A percentile compares a stretch with the other conserved stretches of the same genome.
Evolutionary conservation across 2,797 vertebrate genomes (phyloP).

Genomic region (Brotula barbata): DNA sequence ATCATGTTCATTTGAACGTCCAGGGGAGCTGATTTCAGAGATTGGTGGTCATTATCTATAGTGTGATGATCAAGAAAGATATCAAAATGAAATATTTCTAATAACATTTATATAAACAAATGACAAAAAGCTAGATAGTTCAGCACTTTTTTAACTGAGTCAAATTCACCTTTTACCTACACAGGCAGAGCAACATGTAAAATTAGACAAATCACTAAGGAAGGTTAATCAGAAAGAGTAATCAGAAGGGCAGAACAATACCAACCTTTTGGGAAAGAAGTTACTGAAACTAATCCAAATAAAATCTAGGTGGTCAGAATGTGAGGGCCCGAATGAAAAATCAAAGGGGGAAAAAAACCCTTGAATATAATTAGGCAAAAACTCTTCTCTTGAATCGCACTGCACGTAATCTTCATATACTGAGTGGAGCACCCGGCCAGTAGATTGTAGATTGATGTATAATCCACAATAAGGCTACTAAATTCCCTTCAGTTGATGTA

Average conservation of each 20-base stretch:
- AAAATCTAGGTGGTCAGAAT: constrained; percentile 91
- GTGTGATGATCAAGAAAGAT: constrained; percentile 20
- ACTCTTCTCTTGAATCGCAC: constrained; percentile 59
- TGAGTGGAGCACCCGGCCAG: constrained; percentile 63
- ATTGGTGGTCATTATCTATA: constrained; percentile 21
- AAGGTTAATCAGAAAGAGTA: constrained; percentile 88
- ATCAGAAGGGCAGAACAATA: constrained; percentile 98
- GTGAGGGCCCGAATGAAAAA: constrained; percentile 88
- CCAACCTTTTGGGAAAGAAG: constrained; percentile 99
- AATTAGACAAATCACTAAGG: constrained; percentile 82
- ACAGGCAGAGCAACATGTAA: constrained; percentile 66
- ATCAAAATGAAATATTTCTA: constrained; percentile 9
- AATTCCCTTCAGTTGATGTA: constrained; percentile 69
- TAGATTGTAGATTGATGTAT: constrained; percentile 67
- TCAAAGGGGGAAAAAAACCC: constrained; percentile 63
- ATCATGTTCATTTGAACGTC: constrained; percentile 2
- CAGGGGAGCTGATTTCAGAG: constrained; percentile 25
- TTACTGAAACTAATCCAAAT: constrained; percentile 99
- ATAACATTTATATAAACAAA: constrained; percentile 12
- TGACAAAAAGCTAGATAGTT: neutral
- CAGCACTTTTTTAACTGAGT: constrained; percentile 7
- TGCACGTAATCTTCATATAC: constrained; percentile 71
- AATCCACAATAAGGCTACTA: constrained; percentile 75
- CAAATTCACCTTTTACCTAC: constrained; percentile 42
- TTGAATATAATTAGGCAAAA: constrained; percentile 66